Percentiles rank a stretch among this genome's conserved stretches.
These are phyloP conservation scores for Heliopora coerulea DNA, from an alignment of 92 coral and sea anemone species.

Conservation along the genomic window DNA sequence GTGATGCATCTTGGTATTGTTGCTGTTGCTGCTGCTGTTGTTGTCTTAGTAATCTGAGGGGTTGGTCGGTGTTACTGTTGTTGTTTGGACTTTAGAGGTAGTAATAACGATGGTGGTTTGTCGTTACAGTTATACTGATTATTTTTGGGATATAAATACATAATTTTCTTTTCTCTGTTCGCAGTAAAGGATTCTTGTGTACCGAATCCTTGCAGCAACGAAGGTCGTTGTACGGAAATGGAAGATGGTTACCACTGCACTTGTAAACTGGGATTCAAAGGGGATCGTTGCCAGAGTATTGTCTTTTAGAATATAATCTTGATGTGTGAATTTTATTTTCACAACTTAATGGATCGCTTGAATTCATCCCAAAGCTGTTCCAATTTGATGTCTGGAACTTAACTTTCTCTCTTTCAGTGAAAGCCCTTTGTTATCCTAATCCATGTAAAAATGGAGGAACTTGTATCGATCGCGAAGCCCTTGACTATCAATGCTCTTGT, in stretches of 20 bases:
- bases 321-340: background rate
- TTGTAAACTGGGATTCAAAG: constrained; percentile 79
- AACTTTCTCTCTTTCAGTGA: constrained; percentile 53
- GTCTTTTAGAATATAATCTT: background rate
- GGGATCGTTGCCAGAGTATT: constrained; percentile 80
- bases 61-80: too few relatives aligned
- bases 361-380: too few relatives aligned
- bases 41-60: too few relatives aligned
- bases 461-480: constrained; percentile 75
- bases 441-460: constrained; percentile 98
- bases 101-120: too few relatives aligned
- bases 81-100: too few relatives aligned
- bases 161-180: background rate
- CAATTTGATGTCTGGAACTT: too few relatives aligned
- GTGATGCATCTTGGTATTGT: too few relatives aligned
- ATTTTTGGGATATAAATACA: background rate
- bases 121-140: too few relatives aligned
- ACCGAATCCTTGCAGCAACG: constrained; percentile 83
- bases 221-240: constrained; percentile 76
- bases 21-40: too few relatives aligned
- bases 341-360: too few relatives aligned
- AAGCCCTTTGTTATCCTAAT: constrained; percentile 69
- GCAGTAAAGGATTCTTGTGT: constrained; percentile 77
- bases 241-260: constrained; percentile 92
- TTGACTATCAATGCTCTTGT: constrained; percentile 82